These are phyloP conservation scores for Xylophagus ater DNA, from an alignment of 2,888 invertebrate species.

Conservation along the genomic window DNA sequence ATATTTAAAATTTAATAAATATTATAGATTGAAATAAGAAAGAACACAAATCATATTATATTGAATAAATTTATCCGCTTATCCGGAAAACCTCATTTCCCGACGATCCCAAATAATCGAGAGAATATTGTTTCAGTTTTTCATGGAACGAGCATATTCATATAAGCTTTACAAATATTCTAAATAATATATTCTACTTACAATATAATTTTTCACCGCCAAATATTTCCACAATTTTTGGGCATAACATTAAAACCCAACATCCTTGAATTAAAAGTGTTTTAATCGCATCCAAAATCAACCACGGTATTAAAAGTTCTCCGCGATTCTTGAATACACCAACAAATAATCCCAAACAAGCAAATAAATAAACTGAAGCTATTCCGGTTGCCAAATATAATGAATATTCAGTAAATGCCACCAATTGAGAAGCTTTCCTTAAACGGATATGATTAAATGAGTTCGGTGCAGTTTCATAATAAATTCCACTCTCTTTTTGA, in stretches of 20 bases:
- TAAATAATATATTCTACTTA: slow-evolving; percentile 21
- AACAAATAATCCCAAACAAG: slow-evolving; percentile 31
- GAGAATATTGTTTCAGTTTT: no score
- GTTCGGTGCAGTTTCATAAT: slow-evolving; percentile 29
- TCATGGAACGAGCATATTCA: no score
- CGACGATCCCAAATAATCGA: no score
- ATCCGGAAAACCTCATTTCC: no score
- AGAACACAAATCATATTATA: no score
- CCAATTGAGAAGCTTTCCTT: slow-evolving; percentile 30
- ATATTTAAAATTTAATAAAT: slow-evolving; percentile 1
- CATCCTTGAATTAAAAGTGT: slow-evolving; percentile 29
- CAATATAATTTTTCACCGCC: slow-evolving; percentile 32
- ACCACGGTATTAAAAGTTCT: slow-evolving; percentile 34
- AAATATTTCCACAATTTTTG: slow-evolving; percentile 26
- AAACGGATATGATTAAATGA: slow-evolving; percentile 33
- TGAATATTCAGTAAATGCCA: slow-evolving; percentile 30
- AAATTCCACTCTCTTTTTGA: slow-evolving; percentile 33
- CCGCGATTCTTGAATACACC: slow-evolving; percentile 35
- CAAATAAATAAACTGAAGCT: slow-evolving; percentile 29
- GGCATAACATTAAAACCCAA: no score
- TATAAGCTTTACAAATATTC: no score
- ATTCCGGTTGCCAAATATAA: slow-evolving; percentile 28
- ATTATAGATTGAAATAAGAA: no score
- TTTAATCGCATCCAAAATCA: slow-evolving; percentile 31
- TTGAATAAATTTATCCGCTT: no score